phyloP scores from a whole-genome alignment of 2,888 invertebrate species.

The Gasteruption jaculator region DNA sequence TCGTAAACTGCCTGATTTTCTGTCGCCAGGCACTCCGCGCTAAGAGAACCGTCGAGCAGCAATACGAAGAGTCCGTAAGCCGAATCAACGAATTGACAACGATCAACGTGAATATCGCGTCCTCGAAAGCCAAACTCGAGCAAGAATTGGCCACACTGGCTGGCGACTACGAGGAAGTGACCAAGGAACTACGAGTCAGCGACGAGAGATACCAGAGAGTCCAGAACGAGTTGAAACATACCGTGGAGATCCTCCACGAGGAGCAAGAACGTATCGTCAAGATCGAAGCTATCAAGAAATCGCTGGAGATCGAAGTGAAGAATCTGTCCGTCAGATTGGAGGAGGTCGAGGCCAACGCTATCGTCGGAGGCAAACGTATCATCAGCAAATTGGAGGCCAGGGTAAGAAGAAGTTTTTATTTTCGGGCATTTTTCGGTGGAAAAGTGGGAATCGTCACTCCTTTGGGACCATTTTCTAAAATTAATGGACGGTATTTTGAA shows the following conservation, averaged over 20 bases:
- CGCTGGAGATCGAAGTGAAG: conserved; percentile 95
- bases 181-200: conserved; percentile 87
- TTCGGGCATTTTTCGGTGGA: no score
- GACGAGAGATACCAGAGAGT: conserved; percentile 96
- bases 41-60: conserved; percentile 84
- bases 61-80: conserved; percentile 85
- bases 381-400: conserved; percentile 95
- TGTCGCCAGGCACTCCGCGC: conserved; percentile 74
- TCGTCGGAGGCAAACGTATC: conserved; percentile 94
- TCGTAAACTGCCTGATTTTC: no score
- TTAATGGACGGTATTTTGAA: no score
- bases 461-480: neutral
- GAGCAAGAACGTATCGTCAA: conserved; percentile 96
- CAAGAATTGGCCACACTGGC: conserved; percentile 88
- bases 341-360: conserved; percentile 95
- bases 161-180: conserved; percentile 96
- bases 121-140: conserved; percentile 92
- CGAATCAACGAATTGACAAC: conserved; percentile 93
- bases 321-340: conserved; percentile 89
- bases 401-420: conserved; percentile 53
- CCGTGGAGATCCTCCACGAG: conserved; percentile 89
- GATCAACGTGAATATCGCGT: conserved; percentile 92
- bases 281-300: conserved; percentile 96
- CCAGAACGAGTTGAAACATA: conserved; percentile 87
- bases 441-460: conserved; percentile 2